Percentiles rank a stretch among this genome's conserved stretches.
These are phyloP conservation scores for Menura novaehollandiae DNA, from an alignment of 2,113 vertebrate genomes.

Conservation along the genomic window DNA sequence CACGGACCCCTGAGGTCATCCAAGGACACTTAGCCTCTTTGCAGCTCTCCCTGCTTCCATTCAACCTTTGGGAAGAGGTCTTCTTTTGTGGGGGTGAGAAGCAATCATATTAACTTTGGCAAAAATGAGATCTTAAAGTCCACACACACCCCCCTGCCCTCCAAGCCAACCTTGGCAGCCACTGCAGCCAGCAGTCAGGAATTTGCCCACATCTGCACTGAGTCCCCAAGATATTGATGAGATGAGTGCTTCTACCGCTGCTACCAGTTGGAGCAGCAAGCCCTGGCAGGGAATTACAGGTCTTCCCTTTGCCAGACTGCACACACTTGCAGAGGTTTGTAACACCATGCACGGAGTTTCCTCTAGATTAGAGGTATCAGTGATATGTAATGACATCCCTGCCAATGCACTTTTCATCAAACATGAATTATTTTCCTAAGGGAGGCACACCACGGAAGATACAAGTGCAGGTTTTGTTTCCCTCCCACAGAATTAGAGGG, in stretches of 20 bases:
- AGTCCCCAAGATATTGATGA: background rate
- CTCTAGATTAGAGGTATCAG: background rate
- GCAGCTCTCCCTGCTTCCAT: background rate
- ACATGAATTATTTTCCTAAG: background rate
- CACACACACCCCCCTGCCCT: accelerated
- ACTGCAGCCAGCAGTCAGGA: background rate
- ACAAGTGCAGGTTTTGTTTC: background rate
- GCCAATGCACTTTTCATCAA: background rate
- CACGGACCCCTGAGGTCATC: background rate
- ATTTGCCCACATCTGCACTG: background rate
- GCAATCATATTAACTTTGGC: background rate
- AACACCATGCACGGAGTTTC: accelerated
- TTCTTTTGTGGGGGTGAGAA: background rate
- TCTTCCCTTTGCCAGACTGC: background rate
- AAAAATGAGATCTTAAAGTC: background rate
- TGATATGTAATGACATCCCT: background rate
- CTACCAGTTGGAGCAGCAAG: background rate
- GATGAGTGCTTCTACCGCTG: background rate
- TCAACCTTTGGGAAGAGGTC: background rate
- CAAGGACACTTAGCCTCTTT: background rate
- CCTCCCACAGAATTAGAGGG: background rate
- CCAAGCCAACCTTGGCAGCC: background rate
- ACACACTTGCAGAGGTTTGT: background rate
- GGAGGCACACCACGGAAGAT: background rate
- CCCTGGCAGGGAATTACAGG: background rate